phyloP scores from a whole-genome alignment of 2,797 vertebrate genomes.

The Phoeniculus purpureus region DNA sequence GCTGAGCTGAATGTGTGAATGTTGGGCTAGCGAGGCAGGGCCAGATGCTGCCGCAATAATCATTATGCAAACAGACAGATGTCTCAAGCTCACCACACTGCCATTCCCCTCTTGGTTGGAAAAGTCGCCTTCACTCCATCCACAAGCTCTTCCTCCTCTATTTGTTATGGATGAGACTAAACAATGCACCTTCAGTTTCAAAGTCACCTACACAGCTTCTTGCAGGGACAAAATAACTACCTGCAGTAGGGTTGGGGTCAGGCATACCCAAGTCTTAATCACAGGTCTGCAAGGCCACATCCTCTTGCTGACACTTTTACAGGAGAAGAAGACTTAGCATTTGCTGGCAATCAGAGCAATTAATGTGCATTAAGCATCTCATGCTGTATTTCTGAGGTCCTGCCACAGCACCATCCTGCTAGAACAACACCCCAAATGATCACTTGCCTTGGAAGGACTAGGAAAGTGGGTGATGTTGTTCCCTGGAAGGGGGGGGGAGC shows the following conservation, averaged over 20 bases:
- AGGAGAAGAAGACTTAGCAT: background rate
- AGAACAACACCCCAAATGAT: background rate
- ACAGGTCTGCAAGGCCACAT: background rate
- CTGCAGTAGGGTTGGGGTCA: background rate
- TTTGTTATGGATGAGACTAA: background rate
- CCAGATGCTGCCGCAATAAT: background rate
- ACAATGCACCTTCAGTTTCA: background rate
- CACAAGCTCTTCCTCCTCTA: background rate
- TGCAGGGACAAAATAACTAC: background rate
- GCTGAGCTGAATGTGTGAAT: background rate
- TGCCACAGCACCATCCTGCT: background rate
- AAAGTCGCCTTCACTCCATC: background rate
- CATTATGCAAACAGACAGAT: slow-evolving; percentile 58
- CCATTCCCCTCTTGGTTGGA: background rate
- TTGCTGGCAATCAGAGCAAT: background rate
- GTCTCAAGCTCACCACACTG: slow-evolving; percentile 17
- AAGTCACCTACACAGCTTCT: background rate
- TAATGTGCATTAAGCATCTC: background rate
- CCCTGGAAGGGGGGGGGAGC: background rate
- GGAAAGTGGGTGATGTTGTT: background rate
- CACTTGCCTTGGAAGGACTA: background rate
- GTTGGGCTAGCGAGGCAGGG: background rate
- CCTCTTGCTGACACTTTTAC: background rate
- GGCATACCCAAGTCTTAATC: background rate
- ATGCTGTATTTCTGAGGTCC: background rate